phyloP scores from a whole-genome alignment of 2,797 vertebrate genomes.

The Gallinago nigripennis region DNA sequence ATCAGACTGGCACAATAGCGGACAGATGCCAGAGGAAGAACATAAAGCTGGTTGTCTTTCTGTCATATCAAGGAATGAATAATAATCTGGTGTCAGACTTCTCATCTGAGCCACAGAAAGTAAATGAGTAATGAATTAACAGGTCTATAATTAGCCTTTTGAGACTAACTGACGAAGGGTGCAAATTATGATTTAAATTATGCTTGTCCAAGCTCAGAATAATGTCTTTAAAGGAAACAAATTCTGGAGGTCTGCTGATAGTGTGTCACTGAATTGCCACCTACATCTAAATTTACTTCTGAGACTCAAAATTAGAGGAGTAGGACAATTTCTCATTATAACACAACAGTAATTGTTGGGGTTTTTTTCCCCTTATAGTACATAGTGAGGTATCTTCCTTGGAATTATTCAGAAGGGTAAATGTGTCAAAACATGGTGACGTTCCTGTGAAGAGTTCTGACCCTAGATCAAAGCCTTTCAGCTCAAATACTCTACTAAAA shows the following conservation, averaged over 20 bases:
- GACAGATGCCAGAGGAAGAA: background rate
- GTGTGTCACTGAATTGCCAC: background rate
- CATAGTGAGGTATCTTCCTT: background rate
- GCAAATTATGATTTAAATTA: background rate
- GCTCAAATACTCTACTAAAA: background rate
- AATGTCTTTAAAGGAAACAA: background rate
- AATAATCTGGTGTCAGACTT: conserved; percentile 34
- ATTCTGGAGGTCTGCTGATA: background rate
- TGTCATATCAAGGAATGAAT: background rate
- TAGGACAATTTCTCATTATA: background rate
- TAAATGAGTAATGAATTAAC: conserved; percentile 14
- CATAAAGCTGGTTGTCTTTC: background rate
- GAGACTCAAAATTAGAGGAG: background rate
- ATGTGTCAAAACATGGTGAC: background rate
- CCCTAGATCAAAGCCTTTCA: background rate
- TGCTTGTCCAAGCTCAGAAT: background rate
- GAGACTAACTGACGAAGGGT: background rate
- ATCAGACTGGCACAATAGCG: background rate
- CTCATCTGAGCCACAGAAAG: background rate
- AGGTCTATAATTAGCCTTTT: conserved; percentile 21
- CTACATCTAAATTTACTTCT: background rate
- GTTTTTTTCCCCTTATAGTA: background rate
- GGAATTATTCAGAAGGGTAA: background rate
- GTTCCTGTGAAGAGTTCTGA: background rate
- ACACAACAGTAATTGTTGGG: background rate